Conservation (phyloP, 2,797 vertebrate species). For the Galagoides demidoff region DNA sequence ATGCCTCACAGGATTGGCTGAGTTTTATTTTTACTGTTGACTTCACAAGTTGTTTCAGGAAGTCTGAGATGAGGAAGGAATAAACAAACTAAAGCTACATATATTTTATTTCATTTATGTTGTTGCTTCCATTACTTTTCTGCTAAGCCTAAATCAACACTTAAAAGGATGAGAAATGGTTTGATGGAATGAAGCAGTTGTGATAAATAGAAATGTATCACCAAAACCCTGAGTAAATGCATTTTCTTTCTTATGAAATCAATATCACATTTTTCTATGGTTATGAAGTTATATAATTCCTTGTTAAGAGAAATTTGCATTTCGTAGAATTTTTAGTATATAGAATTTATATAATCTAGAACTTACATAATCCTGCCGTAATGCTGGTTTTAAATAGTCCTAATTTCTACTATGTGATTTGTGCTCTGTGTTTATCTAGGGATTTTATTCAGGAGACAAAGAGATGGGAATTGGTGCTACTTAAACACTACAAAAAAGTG, state of each 20-base stretch:
- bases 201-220: constrained; percentile 53
- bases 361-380: constrained; percentile 49
- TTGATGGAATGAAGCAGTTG: constrained; percentile 38
- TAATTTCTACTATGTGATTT: constrained; percentile 2
- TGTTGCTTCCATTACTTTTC: not conserved
- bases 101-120: constrained; percentile 43
- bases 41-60: constrained; percentile 15
- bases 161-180: not conserved
- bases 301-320: constrained; percentile 66
- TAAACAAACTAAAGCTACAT: not conserved
- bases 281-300: not conserved
- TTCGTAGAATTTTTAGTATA: constrained; percentile 60
- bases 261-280: not conserved
- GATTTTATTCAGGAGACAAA: constrained; percentile 43
- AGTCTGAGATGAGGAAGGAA: not conserved
- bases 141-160: not conserved
- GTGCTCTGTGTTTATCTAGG: constrained; percentile 41
- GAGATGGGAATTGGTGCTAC: not conserved
- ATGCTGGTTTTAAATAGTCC: constrained; percentile 50
- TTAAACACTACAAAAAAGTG: not conserved
- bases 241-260: constrained; percentile 16
- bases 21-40: not conserved
- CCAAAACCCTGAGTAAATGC: constrained; percentile 32
- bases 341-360: constrained; percentile 52
- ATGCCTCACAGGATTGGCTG: not conserved